Base-by-base conservation (phyloP, 2,888 invertebrate genomes). In the Tiliacea citrago region DNA sequence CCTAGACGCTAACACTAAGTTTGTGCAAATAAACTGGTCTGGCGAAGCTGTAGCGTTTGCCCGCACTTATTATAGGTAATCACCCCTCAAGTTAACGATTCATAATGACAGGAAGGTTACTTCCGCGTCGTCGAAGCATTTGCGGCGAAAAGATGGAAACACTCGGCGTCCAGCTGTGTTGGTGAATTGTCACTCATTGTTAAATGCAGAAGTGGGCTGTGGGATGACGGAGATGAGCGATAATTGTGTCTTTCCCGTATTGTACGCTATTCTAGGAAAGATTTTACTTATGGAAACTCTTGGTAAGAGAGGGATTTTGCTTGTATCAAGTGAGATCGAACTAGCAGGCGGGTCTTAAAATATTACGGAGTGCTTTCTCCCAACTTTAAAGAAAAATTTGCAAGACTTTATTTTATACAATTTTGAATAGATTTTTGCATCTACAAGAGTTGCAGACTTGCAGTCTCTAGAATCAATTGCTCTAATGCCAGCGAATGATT, bases 91-190 rank as follows among this genome's bases (percentile, higher is more conserved):
- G 89, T 89, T 91, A 92, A 91, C 91, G 87, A 91, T 90, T 87
- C 87, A 83, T 93, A 91, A 93, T 92, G 89, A 86, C 90, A 89
- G 92, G 92, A 93, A 92, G 92, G 90, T 89, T 90, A 87, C 91
- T 93, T 94, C 93, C 94, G 92, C 89, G 83, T 92, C 85, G 85
- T 90, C 89, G 86, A 88, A 86, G 89, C 86, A 86, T 90, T 89
- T 88, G 88, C 88, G 79, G 88, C 79, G 79, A 86, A 87, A 77
- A 77, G 72, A 85, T 82, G 58, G 82, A 51, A 84, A 88, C 79
- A 84, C 78, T 85, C 53, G 42, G 65, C 60, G 73, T 79, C 65
- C 72, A 61, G 79, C 77, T 84, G 63, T 75, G 81, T 78, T 86
- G 77, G 62, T 77, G 66, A n/a, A n/a, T 82, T 82, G 85, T 82